Base-by-base conservation (phyloP, 1,140 invertebrate genomes). In the Steinernema khuongi region DNA sequence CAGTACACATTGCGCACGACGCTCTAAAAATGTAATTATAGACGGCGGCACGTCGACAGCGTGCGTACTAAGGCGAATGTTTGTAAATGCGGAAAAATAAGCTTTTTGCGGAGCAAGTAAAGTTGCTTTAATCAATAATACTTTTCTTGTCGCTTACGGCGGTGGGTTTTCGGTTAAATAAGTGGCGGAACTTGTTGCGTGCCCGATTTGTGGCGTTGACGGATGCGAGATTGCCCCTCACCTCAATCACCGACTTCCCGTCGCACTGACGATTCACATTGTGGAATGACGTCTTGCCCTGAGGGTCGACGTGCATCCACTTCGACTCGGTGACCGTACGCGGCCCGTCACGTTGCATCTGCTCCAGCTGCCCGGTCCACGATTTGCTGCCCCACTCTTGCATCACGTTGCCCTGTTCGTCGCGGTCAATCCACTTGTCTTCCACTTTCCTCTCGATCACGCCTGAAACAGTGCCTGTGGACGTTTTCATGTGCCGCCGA, bases 351-450 rank as follows among this genome's bases (percentile, higher is more conserved):
- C 75, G 67, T 11, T 29, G 1, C 19, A 36, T 72, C 60, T 73
- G 19, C 22, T 30, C 32, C 18, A 33, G 22, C 66, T 43, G 31
- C 17, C 71, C 76, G 73, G 71, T 77, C 74, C 74, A 76, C 18
- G 50, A 68, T 19, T 67, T 69, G 26, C 75, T 68, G 11, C 72
- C 72, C 67, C 43, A 36, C 67, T 77, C 76, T 32, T 77, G 73
- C 1, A 77, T 22, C 44, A 76, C 67, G 22, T 41, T 1, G 31
- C 76, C 76, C 19, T 68, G 44, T 33, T 77, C 76, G 68, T 77
- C 76, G 32, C 67, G 67, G 70, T 70, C 74, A 26, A 72, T 76
- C 76, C 76, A 77, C 31, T 76, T 77, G 26, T 77, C 74, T 74
- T 77, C 70, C 19, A 68, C 75, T 28, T 76, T 77, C 41, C 44